Base-by-base conservation (phyloP, 2,888 invertebrate species). In the Eristalis intricaria region DNA sequence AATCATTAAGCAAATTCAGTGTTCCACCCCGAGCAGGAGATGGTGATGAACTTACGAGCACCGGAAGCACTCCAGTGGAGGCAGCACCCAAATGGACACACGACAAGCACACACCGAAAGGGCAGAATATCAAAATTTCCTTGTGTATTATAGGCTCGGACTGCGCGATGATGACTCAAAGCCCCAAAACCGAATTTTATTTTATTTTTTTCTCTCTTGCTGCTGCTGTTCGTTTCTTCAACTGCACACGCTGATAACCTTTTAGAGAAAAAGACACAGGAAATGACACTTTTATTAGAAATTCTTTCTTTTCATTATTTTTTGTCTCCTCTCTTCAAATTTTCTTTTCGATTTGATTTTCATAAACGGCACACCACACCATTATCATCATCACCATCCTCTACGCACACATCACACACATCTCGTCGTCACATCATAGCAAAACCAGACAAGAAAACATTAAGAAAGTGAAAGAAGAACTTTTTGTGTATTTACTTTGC, bases 271-370 rank as follows among this genome's bases (percentile, higher is more conserved):
- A 68, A 75, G 69, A 80, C 40, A 76, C 87, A 84, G 83, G 86
- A 86, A 83, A 63, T 66, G 71, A 81, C 84, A 75, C 78, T 84
- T 79, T 84, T 87, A 73, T 76, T 71, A 61, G 75, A 84, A 79
- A 58, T 79, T 79, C 71, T 66, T 63, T 73, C 11, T 69, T 65
- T 65, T 73, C n/a, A n/a, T 32, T 22, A 58, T 23, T 64, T 68
- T 65, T 61, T 73, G n/a, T n/a, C 40, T 19, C 50, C 40, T 22
- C 56, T 71, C 64, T 60, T 68, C 19, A 69, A 40, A 84, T 84
- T 84, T 75, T 79, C 66, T 79, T 85, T 86, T 73, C 56, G 13
- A 78, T 86, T 70, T 23, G 66, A 82, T 86, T 83, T 86, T 80
- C 66, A 77, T 73, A 26, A 79, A 74, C 68, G 56, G 50, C 61